phyloP scores from a whole-genome alignment of 2,888 invertebrate genomes.

The Geotrupes spiniger region DNA sequence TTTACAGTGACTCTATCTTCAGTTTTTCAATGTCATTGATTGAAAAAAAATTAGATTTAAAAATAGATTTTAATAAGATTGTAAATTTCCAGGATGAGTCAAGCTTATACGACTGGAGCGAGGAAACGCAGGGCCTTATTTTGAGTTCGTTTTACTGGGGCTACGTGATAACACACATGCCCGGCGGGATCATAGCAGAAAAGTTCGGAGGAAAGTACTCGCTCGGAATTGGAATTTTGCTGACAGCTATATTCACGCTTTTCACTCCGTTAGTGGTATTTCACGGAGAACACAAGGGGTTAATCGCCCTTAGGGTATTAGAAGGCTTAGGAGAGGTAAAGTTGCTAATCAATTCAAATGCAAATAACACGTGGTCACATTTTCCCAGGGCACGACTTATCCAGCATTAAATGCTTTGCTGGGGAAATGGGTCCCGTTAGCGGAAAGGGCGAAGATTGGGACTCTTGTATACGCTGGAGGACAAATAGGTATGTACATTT shows the following conservation, averaged over 20 bases:
- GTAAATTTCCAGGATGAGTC: constrained; percentile 11
- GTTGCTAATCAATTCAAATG: constrained; percentile 25
- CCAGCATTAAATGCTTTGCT: constrained; percentile 80
- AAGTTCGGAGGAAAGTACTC: constrained; percentile 84
- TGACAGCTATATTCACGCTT: constrained; percentile 78
- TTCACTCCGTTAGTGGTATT: constrained; percentile 74
- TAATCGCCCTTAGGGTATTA: constrained; percentile 67
- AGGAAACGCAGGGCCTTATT: constrained; percentile 69
- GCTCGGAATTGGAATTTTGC: constrained; percentile 75
- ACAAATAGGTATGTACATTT: constrained; percentile 60
- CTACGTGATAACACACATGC: constrained; percentile 78
- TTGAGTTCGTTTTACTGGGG: constrained; percentile 83
- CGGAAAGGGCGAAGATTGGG: constrained; percentile 74
- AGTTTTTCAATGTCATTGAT: no score
- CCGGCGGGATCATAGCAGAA: constrained; percentile 78
- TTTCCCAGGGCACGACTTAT: constrained; percentile 80
- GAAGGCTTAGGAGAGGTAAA: constrained; percentile 62
- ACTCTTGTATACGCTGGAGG: constrained; percentile 78
- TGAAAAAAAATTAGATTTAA: no score
- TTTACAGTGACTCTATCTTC: no score
- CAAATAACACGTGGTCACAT: no score
- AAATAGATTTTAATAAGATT: no score
- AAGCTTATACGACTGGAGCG: constrained; percentile 55
- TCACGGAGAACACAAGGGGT: constrained; percentile 62
- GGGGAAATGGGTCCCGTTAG: constrained; percentile 77